Percentiles rank a stretch among this genome's conserved stretches.
Evolutionary conservation across 2,888 invertebrate genomes (phyloP).

Genomic region (Hydroisotoma schaefferi): DNA sequence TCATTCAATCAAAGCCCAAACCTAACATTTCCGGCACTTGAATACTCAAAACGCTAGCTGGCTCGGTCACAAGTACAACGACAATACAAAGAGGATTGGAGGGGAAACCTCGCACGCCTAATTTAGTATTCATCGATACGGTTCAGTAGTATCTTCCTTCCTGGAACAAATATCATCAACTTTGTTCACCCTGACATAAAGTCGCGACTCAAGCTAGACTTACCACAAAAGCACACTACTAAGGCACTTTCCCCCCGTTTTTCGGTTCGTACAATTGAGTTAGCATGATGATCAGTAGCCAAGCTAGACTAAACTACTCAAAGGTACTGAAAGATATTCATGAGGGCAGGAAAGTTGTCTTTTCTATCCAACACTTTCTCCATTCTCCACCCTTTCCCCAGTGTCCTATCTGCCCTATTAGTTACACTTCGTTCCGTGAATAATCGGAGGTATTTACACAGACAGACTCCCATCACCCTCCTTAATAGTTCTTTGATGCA

Average conservation of each 20-base stretch:
- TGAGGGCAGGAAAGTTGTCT: slow-evolving; percentile 12
- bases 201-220: too few relatives aligned
- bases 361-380: slow-evolving; percentile 12
- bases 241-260: too few relatives aligned
- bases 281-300: too few relatives aligned
- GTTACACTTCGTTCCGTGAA: slow-evolving; percentile 35
- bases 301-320: too few relatives aligned
- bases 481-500: too few relatives aligned
- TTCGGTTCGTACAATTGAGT: slow-evolving; percentile 15
- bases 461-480: neutral
- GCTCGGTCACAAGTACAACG: slow-evolving; percentile 1
- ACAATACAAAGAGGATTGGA: slow-evolving; percentile 7
- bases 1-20: slow-evolving; percentile 9
- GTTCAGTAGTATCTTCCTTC: neutral
- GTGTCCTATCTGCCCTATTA: slow-evolving; percentile 30
- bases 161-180: too few relatives aligned
- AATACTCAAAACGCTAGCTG: slow-evolving; percentile 8
- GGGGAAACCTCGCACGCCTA: slow-evolving; percentile 32
- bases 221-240: too few relatives aligned
- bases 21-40: slow-evolving; percentile 17
- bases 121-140: slow-evolving; percentile 47
- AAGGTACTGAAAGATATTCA: slow-evolving; percentile 12
- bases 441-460: slow-evolving; percentile 28
- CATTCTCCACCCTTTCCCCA: slow-evolving; percentile 32
- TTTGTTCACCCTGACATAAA: too few relatives aligned